Conservation (phyloP, 2,113 vertebrate genomes). For the Carettochelys insculpta region DNA sequence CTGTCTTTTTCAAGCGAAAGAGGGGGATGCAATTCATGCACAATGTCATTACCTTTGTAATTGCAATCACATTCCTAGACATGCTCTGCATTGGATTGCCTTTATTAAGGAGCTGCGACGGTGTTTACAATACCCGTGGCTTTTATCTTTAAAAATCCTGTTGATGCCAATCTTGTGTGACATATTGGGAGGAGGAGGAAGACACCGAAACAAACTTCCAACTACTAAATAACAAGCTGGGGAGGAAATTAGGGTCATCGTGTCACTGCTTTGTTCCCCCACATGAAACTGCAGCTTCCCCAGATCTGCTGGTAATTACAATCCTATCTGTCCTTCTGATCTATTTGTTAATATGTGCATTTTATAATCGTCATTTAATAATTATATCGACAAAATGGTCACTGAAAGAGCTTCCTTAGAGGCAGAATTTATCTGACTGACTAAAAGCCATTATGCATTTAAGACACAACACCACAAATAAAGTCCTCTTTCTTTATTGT, state of each 20-base stretch:
- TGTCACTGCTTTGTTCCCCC: not conserved
- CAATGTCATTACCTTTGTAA: constrained; percentile 33
- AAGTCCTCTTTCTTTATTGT: constrained; percentile 42
- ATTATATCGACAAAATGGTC: constrained; percentile 20
- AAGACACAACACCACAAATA: constrained; percentile 50
- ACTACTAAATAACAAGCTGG: not conserved
- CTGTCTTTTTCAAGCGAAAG: constrained; percentile 59
- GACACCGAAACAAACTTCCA: no score
- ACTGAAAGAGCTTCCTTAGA: constrained; percentile 13
- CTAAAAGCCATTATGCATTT: constrained; percentile 42
- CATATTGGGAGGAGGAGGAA: not conserved
- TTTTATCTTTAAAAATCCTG: not conserved
- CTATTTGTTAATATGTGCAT: not conserved
- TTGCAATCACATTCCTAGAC: constrained; percentile 46
- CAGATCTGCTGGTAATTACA: not conserved
- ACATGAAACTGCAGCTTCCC: not conserved
- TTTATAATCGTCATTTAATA: constrained; percentile 27
- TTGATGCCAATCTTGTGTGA: not conserved
- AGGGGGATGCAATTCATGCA: constrained; percentile 42
- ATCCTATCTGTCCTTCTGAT: not conserved
- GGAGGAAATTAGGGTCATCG: not conserved
- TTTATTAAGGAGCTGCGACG: not conserved
- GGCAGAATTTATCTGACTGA: constrained; percentile 52
- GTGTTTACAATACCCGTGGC: not conserved
- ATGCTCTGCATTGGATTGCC: not conserved